Percentiles rank a stretch among this genome's conserved stretches.
phyloP scores from a whole-genome alignment of 2,888 invertebrate species.

The Netelia fuscicornis region DNA sequence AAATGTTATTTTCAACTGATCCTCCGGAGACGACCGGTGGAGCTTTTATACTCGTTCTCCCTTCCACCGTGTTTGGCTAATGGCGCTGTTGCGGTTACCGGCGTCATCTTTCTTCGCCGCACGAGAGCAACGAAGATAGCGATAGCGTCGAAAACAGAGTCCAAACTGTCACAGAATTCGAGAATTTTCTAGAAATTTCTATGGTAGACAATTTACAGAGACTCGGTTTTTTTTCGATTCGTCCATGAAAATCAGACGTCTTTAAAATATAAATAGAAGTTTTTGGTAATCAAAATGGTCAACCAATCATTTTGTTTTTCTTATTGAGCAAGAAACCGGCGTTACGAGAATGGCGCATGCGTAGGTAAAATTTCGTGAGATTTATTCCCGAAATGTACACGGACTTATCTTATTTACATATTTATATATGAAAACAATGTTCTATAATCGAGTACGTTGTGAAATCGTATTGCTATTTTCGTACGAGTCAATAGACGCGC shows the following conservation, averaged over 20 bases:
- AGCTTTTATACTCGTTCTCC: conserved; percentile 56
- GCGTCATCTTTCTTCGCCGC: not conserved
- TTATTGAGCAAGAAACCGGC: not conserved
- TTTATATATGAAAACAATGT: too few species aligned
- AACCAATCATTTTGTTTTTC: not conserved
- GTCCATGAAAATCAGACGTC: not conserved
- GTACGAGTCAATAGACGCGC: too few species aligned
- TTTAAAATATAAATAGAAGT: not conserved
- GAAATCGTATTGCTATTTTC: too few species aligned
- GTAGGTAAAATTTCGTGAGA: not conserved
- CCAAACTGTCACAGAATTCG: not conserved
- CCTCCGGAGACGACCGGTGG: conserved; percentile 29
- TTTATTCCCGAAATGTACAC: too few species aligned
- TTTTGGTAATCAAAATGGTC: too few species aligned
- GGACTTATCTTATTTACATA: too few species aligned
- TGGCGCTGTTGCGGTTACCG: conserved; percentile 23
- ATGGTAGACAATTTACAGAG: too few species aligned
- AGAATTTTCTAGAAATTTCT: too few species aligned
- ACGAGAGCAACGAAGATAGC: conserved; percentile 14
- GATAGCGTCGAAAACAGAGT: not conserved
- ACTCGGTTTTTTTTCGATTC: too few species aligned
- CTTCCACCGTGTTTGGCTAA: conserved; percentile 7
- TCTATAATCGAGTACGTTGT: too few species aligned
- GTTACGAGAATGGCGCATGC: not conserved
- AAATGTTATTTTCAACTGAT: conserved; percentile 51